A percentile compares a stretch with the other conserved stretches of the same genome.
These are phyloP conservation scores for Spilosoma lubricipeda DNA, from an alignment of 2,888 invertebrate species.

Conservation along the genomic window DNA sequence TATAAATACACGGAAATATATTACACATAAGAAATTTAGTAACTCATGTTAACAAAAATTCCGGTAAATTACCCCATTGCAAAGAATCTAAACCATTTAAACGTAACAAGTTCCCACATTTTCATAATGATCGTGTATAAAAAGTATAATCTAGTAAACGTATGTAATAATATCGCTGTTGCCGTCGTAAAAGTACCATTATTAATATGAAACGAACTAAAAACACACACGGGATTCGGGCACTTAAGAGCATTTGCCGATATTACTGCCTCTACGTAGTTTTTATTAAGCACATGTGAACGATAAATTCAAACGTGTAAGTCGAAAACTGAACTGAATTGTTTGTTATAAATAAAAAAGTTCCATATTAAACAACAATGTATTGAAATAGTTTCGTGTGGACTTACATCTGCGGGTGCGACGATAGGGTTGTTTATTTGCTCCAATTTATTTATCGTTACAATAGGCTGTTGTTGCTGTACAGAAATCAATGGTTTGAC, in stretches of 20 bases:
- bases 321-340: slow-evolving; percentile 73
- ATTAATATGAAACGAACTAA: slow-evolving; percentile 57
- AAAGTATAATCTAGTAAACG: slow-evolving; percentile 52
- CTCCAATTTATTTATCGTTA: slow-evolving; percentile 44
- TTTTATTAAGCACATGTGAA: slow-evolving; percentile 74
- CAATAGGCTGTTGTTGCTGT: slow-evolving; percentile 38
- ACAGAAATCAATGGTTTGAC: slow-evolving; percentile 19
- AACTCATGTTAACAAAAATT: slow-evolving; percentile 7
- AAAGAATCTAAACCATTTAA: slow-evolving; percentile 14
- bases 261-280: slow-evolving; percentile 63
- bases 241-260: slow-evolving; percentile 57
- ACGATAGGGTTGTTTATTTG: slow-evolving; percentile 57
- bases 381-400: slow-evolving; percentile 64
- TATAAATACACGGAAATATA: background rate
- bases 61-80: slow-evolving; percentile 9
- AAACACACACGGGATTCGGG: slow-evolving; percentile 54
- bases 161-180: slow-evolving; percentile 53
- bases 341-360: slow-evolving; percentile 77
- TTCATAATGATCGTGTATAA: slow-evolving; percentile 42
- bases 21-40: background rate
- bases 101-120: slow-evolving; percentile 29
- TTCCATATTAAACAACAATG: slow-evolving; percentile 73
- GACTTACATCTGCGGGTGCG: slow-evolving; percentile 73
- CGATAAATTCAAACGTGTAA: slow-evolving; percentile 76
- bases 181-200: slow-evolving; percentile 55